Base-by-base conservation (phyloP, 1,140 invertebrate species). In the Aricia agestis region DNA sequence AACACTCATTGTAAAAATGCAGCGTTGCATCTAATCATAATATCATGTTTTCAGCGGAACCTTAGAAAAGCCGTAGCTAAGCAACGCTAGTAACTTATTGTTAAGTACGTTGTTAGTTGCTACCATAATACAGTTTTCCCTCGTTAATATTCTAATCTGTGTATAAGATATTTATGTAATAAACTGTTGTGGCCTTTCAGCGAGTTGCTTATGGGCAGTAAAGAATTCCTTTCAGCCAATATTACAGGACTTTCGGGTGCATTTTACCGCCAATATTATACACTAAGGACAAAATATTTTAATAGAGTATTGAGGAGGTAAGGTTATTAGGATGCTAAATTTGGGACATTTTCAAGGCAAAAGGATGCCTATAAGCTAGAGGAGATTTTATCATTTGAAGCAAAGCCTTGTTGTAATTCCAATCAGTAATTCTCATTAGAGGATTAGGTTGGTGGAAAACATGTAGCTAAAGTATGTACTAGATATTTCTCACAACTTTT, bases 21-120 rank as follows among this genome's bases (percentile, higher is more conserved):
- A 25, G 25, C 25, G 25, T 25, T 25, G 25, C 25, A 25, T 25
- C 25, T 25, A 25, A 25, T 25, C 25, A 25, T 25, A 25, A 2
- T 25, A 25, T 25, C 25, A 25, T 25, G 25, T 25, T 25, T 25
- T 25, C 3, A 25, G 25, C 25, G 1, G 25, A 25, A 25, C 10
- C 45, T 52, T 52, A 52, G 11, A 52, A 52, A 52, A 52, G 10
- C 13, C 45, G 11, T 15, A 52, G n/a, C n/a, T 1, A 36, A 36
- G 36, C 36, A 36, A 6, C 36, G 45, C 45, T 13, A 13, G 6
- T 52, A 52, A 15, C 45, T 52, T 13, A 52, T 15, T 7, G 36
- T 9, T 2, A 92, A 90, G 79, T 78, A 67, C 13, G 32, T 58
- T 67, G 52, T 45, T 52, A 13, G 45, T 11, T 52, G 45, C 45